Evolutionary conservation across 2,797 vertebrate genomes (phyloP), one percentile per base, ranked within the genome.

Genomic region (Bovichtus variegatus): DNA sequence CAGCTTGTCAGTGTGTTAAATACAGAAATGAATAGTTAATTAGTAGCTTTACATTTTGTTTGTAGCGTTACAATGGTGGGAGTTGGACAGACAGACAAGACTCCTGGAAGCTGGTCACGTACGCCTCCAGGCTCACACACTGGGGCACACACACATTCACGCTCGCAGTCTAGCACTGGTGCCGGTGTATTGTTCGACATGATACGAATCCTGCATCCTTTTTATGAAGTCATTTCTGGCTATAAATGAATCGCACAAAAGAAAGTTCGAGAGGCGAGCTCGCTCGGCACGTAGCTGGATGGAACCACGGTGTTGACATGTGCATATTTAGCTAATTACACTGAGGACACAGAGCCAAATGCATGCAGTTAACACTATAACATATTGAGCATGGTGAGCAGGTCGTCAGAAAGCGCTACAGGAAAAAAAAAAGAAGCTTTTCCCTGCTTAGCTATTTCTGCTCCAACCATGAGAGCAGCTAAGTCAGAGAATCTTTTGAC

Each of bases 121-220:
- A 80, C 34, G 46, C 62, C 47, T 64, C 71, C 27, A 64, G 67
- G 25, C 78, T 36, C 50, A 60, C 51, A 47, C 40, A n/a, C 50
- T 46, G 21, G 29, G 29, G 23, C 57, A 46, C 36, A 57, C 38
- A 49, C 13, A 71, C 21, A 65, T 6, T 23, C 34, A 54, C 61
- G 31, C 73, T 23, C 53, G 31, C 27, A 61, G 44, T 61, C 47
- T 70, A 79, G 54, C 73, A 60, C 80, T 68, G 63, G 73, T 89
- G 88, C 85, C 88, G 80, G 46, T 15, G 43, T 69, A 91, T 93
- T 94, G 90, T 92, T 86, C 79, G 40, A 9, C 27, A 46, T 89
- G 79, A 91, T 80, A 87, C 13, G n/a, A 82, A 86, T 71, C 69
- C 65, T 67, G 67, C 62, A 54, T 78, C 23, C 40, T 71, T 83